Percentiles rank a stretch among this genome's conserved stretches.
Conservation (phyloP, 2,888 invertebrate genomes). For the Argynnis bischoffii region DNA sequence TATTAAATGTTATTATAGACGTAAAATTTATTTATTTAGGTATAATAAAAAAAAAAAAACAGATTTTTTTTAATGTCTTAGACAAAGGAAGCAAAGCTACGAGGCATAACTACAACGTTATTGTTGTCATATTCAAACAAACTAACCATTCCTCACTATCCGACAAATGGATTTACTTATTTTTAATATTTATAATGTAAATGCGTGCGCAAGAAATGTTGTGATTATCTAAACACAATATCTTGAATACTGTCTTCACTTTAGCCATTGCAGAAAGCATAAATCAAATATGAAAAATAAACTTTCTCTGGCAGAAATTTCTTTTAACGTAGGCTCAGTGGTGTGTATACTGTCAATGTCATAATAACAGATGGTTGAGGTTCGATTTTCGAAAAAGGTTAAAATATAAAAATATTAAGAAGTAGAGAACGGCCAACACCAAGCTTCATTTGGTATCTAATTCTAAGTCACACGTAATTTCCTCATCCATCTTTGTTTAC, state of each 20-base stretch:
- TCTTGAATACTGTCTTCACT: slow-evolving; percentile 9
- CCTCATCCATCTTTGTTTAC: too few relatives aligned
- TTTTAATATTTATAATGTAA: slow-evolving; percentile 15
- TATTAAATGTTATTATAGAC: too few relatives aligned
- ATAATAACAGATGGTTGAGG: too few relatives aligned
- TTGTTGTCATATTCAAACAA: slow-evolving; percentile 38
- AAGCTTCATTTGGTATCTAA: too few relatives aligned
- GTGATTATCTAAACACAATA: slow-evolving; percentile 7
- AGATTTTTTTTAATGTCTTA: neutral
- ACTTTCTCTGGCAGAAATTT: neutral
- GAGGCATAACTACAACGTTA: slow-evolving; percentile 25
- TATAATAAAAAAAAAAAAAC: too few relatives aligned
- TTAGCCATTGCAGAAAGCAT: neutral
- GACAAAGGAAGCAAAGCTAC: slow-evolving; percentile 10
- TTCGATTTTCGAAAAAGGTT: too few relatives aligned
- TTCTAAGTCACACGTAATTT: too few relatives aligned
- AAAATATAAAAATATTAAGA: too few relatives aligned
- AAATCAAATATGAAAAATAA: slow-evolving; percentile 3
- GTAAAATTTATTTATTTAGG: too few relatives aligned
- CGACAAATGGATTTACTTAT: slow-evolving; percentile 11
- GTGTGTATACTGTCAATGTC: neutral
- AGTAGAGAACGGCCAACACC: too few relatives aligned
- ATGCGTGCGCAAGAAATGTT: slow-evolving; percentile 6
- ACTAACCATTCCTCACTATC: slow-evolving; percentile 33
- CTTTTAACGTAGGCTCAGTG: neutral